Evolutionary conservation across 2,888 invertebrate genomes (phyloP).

Genomic region (Catocala sponsa): DNA sequence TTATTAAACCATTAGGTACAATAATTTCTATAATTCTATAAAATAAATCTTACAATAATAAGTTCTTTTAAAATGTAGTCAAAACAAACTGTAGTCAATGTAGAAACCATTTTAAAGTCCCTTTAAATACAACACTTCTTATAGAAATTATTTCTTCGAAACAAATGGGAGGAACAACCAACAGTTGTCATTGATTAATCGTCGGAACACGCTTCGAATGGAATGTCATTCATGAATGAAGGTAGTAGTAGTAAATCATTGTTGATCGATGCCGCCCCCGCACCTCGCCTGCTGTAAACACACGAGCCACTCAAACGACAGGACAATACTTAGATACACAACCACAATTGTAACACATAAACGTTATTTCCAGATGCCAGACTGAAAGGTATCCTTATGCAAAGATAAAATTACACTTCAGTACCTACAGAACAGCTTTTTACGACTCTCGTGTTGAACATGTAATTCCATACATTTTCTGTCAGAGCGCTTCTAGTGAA

Average conservation of each 20-base stretch:
- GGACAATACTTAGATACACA: conserved; percentile 15
- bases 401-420: background rate
- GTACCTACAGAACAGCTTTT: no score
- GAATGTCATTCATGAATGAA: conserved; percentile 67
- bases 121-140: no score
- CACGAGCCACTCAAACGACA: conserved; percentile 5
- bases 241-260: conserved; percentile 67
- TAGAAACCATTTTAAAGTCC: no score
- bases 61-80: no score
- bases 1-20: no score
- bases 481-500: no score
- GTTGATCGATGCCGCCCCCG: conserved; percentile 49
- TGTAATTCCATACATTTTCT: no score
- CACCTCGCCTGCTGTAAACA: conserved; percentile 29
- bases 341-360: conserved; percentile 6
- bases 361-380: conserved; percentile 1
- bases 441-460: no score
- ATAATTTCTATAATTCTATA: no score
- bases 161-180: conserved; percentile 60
- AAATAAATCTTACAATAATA: no score
- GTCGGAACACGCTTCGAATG: conserved; percentile 46
- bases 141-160: conserved; percentile 34
- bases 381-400: background rate
- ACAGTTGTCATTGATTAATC: conserved; percentile 70
- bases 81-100: no score